Evolutionary conservation across 2,888 invertebrate genomes (phyloP).

Genomic region (Eupelmus urozonus): DNA sequence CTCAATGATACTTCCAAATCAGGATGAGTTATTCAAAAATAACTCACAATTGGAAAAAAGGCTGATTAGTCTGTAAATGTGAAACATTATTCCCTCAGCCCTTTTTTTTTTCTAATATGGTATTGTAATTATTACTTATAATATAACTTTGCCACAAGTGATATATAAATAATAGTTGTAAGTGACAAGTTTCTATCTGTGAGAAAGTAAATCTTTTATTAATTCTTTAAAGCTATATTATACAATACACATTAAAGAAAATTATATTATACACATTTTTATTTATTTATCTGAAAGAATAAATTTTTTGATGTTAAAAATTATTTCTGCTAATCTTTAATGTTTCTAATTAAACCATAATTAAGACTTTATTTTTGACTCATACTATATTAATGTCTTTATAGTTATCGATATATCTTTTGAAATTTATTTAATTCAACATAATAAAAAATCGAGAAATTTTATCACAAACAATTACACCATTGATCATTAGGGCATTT

Average conservation of each 20-base stretch:
- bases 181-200: constrained; percentile 30
- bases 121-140: constrained; percentile 33
- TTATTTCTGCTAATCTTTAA: too few relatives aligned
- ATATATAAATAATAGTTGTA: constrained; percentile 24
- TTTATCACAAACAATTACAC: too few relatives aligned
- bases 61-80: constrained; percentile 39
- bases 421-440: too few relatives aligned
- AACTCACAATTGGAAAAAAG: constrained; percentile 23
- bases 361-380: too few relatives aligned
- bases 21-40: constrained; percentile 13
- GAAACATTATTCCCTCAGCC: constrained; percentile 13
- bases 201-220: constrained; percentile 11
- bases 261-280: constrained; percentile 38
- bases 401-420: too few relatives aligned
- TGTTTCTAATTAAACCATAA: too few relatives aligned
- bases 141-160: constrained; percentile 13
- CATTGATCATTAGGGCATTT: too few relatives aligned
- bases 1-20: constrained; percentile 21
- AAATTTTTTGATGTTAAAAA: constrained; percentile 34
- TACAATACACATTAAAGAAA: too few relatives aligned
- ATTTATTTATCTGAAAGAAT: constrained; percentile 32
- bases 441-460: too few relatives aligned
- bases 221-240: constrained; percentile 15
- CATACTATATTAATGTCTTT: too few relatives aligned
- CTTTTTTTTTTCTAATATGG: constrained; percentile 22